Evolutionary conservation across 23 tunicate species (phyloP).

Genomic region (Oikopleura vanhoeffeni): DNA sequence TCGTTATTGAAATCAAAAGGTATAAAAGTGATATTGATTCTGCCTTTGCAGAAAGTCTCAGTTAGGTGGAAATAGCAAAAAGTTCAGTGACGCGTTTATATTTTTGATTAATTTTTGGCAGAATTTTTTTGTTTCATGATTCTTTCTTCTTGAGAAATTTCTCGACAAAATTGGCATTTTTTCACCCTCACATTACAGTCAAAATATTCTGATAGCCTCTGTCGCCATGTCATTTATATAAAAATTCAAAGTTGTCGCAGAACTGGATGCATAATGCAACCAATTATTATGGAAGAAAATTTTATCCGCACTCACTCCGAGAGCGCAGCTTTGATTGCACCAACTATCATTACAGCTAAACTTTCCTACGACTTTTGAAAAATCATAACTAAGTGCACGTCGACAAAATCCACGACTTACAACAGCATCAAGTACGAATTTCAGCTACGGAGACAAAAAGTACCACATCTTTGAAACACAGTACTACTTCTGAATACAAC

Average conservation of each 20-base stretch:
- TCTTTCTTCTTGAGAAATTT: too few relatives aligned
- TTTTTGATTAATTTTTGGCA: too few relatives aligned
- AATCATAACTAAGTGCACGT: neutral
- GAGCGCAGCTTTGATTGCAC: neutral
- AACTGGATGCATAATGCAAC: neutral
- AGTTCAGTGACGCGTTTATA: too few relatives aligned
- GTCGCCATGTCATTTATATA: neutral
- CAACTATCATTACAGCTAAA: neutral
- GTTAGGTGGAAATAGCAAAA: neutral
- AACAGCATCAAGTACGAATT: neutral
- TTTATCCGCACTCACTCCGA: too few relatives aligned
- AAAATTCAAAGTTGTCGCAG: neutral
- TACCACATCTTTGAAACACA: neutral
- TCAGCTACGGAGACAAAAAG: neutral
- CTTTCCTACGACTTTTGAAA: neutral
- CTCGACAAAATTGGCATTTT: too few relatives aligned
- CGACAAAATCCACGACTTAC: neutral
- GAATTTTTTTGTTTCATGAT: too few relatives aligned
- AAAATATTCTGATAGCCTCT: too few relatives aligned
- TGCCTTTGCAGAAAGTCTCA: neutral
- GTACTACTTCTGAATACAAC: neutral
- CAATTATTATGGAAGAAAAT: neutral
- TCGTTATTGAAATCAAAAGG: neutral
- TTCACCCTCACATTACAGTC: too few relatives aligned
- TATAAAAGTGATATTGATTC: neutral